A percentile compares a stretch with the other conserved stretches of the same genome.
phyloP scores from a whole-genome alignment of 2,888 invertebrate genomes.

The Tenthredo scrophulariae region DNA sequence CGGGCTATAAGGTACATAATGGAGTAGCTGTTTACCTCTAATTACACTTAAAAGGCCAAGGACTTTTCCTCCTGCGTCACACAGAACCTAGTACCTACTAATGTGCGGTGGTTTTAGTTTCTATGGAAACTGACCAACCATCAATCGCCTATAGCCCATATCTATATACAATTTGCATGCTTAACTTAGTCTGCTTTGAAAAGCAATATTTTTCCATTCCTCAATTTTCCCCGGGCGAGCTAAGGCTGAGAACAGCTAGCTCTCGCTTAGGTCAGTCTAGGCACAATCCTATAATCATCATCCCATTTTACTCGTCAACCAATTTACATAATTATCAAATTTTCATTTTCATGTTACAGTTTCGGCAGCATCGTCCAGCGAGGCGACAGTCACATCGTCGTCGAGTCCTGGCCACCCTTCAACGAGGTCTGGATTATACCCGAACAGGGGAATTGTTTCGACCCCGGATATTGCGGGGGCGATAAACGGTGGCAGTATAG shows the following conservation, averaged over 20 bases:
- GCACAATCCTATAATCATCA: neutral
- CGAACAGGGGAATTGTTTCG: slow-evolving; percentile 1
- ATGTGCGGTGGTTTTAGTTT: neutral
- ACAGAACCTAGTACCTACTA: neutral
- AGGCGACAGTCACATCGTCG: slow-evolving; percentile 20
- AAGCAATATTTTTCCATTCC: neutral
- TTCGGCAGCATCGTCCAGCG: slow-evolving; percentile 37
- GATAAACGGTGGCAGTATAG: slow-evolving; percentile 80
- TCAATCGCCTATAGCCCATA: neutral
- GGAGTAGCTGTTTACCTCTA: neutral
- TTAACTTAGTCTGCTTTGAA: neutral
- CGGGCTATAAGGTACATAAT: neutral
- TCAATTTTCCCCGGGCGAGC: neutral
- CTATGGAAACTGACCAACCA: slow-evolving; percentile 9
- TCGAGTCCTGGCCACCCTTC: neutral
- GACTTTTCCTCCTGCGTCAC: slow-evolving; percentile 13
- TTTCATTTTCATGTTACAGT: slow-evolving; percentile 5
- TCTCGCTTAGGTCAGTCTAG: neutral
- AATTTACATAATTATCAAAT: neutral
- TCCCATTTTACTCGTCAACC: no score
- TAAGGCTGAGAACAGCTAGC: neutral
- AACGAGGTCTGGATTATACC: slow-evolving; percentile 29
- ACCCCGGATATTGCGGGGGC: slow-evolving; percentile 7
- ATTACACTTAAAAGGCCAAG: slow-evolving; percentile 9
- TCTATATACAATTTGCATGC: neutral